phyloP scores from a whole-genome alignment of 2,888 invertebrate genomes.

The Drosophila nr. perissopoda region DNA sequence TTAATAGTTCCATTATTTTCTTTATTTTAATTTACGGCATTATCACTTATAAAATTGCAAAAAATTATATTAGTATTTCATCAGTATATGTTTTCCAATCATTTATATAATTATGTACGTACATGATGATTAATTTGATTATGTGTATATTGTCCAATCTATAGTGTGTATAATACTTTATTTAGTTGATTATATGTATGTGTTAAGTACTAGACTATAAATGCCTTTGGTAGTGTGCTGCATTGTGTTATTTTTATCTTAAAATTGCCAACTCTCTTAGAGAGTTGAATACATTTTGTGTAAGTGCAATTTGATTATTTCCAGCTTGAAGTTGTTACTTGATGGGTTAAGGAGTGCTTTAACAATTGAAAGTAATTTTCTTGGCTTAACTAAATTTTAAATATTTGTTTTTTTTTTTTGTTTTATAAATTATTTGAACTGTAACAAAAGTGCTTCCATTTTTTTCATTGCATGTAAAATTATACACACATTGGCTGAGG shows the following conservation, averaged over 20 bases:
- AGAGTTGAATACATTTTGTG: constrained; percentile 32
- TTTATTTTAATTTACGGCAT: constrained; percentile 55
- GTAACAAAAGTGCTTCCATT: constrained; percentile 76
- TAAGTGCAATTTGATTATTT: constrained; percentile 48
- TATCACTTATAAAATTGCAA: constrained; percentile 81
- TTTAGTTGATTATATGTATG: constrained; percentile 35
- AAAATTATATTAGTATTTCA: constrained; percentile 59
- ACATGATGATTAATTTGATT: constrained; percentile 71
- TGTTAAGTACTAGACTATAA: constrained; percentile 55
- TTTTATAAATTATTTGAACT: constrained; percentile 66
- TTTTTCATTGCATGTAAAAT: constrained; percentile 31
- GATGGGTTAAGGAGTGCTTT: constrained; percentile 13
- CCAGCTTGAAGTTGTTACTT: constrained; percentile 30
- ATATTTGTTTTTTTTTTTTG: constrained; percentile 9
- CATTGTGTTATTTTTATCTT: neutral
- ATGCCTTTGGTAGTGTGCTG: constrained; percentile 66
- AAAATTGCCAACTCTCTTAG: constrained; percentile 48
- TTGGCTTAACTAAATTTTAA: constrained; percentile 61
- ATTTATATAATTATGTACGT: constrained; percentile 29
- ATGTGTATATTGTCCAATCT: constrained; percentile 81
- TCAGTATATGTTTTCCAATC: constrained; percentile 25
- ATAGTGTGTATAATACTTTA: constrained; percentile 66
- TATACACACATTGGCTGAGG: constrained; percentile 59
- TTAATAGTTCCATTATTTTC: constrained; percentile 47
- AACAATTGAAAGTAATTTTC: constrained; percentile 43